phyloP scores from a whole-genome alignment of 2,888 invertebrate species.

The Antitype chi region DNA sequence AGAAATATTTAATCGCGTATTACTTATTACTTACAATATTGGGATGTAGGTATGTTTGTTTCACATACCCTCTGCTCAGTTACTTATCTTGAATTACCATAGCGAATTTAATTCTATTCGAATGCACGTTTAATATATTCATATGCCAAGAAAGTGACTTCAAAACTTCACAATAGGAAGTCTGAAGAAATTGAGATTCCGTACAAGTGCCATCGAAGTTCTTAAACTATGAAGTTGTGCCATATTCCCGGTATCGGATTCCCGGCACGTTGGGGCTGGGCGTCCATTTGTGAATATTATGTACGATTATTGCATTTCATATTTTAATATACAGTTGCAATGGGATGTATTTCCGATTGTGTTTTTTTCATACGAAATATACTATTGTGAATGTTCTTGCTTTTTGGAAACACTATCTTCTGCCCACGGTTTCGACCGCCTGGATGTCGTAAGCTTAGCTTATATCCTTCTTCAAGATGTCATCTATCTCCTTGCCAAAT shows the following conservation, averaged over 20 bases:
- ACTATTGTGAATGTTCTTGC: neutral
- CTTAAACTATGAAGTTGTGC: slow-evolving; percentile 61
- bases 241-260: slow-evolving; percentile 44
- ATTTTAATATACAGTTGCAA: slow-evolving; percentile 30
- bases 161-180: slow-evolving; percentile 28
- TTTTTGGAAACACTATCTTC: too few relatives aligned
- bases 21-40: neutral
- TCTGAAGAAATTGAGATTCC: slow-evolving; percentile 58
- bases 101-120: slow-evolving; percentile 5
- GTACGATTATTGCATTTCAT: slow-evolving; percentile 37
- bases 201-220: slow-evolving; percentile 51
- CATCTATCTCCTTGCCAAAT: neutral
- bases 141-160: slow-evolving; percentile 38
- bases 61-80: neutral
- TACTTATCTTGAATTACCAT: neutral
- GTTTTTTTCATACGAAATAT: slow-evolving; percentile 13
- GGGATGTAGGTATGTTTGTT: neutral
- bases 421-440: too few relatives aligned
- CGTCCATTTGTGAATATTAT: slow-evolving; percentile 57
- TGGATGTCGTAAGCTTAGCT: too few relatives aligned
- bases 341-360: slow-evolving; percentile 19
- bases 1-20: neutral
- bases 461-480: neutral
- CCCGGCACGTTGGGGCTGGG: slow-evolving; percentile 50
- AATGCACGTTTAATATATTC: slow-evolving; percentile 28